Evolutionary conservation across 2,888 invertebrate genomes (phyloP).

Genomic region (Lobophora halterata): DNA sequence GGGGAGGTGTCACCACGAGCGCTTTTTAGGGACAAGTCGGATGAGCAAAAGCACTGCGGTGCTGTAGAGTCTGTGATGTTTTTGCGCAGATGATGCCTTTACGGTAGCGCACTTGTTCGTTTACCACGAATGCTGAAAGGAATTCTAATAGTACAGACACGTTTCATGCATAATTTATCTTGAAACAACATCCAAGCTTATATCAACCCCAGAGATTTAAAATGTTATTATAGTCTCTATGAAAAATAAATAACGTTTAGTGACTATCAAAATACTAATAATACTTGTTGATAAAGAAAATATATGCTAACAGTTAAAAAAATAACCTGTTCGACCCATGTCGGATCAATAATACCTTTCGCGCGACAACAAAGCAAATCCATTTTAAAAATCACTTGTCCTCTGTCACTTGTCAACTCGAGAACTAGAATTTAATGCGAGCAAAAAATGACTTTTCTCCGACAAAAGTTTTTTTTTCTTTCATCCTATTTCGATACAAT

Average conservation of each 20-base stretch:
- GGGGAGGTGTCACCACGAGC: constrained; percentile 75
- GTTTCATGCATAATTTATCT: constrained; percentile 19
- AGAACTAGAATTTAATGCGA: constrained; percentile 34
- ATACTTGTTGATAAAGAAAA: too few relatives aligned
- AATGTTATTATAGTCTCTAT: too few relatives aligned
- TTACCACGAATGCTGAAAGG: constrained; percentile 32
- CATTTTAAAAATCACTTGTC: constrained; percentile 49
- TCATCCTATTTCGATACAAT: constrained; percentile 54
- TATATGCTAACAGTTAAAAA: too few relatives aligned
- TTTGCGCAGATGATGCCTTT: constrained; percentile 63
- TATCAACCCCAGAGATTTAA: too few relatives aligned
- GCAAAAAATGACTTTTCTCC: constrained; percentile 64
- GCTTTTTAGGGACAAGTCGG: constrained; percentile 73
- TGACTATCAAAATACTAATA: too few relatives aligned
- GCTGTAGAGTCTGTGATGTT: constrained; percentile 63
- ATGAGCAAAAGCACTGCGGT: constrained; percentile 57
- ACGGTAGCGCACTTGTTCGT: constrained; percentile 46
- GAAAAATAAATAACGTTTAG: too few relatives aligned
- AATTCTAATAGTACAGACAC: constrained; percentile 21
- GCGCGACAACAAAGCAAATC: constrained; percentile 37
- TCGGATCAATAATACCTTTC: constrained; percentile 30
- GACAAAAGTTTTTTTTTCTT: constrained; percentile 36
- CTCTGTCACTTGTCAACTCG: constrained; percentile 50
- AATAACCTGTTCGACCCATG: constrained; percentile 21
- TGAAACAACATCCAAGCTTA: too few relatives aligned